These are phyloP conservation scores for Oopsacas minuta DNA, from an alignment of 37 sponge, comb jelly and placozoan genomes.

Conservation along the genomic window DNA sequence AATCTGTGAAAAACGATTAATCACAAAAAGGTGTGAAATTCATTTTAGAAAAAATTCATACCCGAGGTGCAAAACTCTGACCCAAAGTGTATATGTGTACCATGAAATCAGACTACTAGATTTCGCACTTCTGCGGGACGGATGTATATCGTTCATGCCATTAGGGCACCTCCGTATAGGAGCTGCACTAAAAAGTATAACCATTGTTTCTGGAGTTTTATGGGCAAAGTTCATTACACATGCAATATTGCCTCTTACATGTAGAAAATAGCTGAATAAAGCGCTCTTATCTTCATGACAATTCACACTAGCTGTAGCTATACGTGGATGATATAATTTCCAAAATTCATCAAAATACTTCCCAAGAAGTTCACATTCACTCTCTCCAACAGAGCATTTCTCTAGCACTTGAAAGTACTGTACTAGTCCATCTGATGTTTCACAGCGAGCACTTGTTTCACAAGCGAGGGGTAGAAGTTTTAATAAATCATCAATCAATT, in stretches of 20 bases:
- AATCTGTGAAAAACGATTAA: too few species aligned
- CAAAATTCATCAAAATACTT: background rate
- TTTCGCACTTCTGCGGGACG: too few species aligned
- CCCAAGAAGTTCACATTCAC: background rate
- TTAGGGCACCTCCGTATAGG: too few species aligned
- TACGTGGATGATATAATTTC: background rate
- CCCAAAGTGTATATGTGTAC: too few species aligned
- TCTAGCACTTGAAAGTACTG: constrained; percentile 13
- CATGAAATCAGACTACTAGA: too few species aligned
- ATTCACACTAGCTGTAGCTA: background rate
- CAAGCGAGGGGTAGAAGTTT: background rate
- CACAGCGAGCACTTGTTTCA: background rate
- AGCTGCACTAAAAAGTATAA: too few species aligned
- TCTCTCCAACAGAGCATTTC: constrained; percentile 7
- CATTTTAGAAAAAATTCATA: too few species aligned
- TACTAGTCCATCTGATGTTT: background rate
- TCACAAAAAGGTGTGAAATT: too few species aligned
- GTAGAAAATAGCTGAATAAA: background rate
- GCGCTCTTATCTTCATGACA: constrained; percentile 14
- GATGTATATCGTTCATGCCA: too few species aligned
- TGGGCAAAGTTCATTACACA: background rate
- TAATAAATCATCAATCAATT: background rate
- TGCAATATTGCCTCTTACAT: background rate
- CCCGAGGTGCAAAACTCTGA: too few species aligned
- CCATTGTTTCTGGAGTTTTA: background rate